Conservation (phyloP, 2,113 vertebrate species). For the Pluvianellus socialis region DNA sequence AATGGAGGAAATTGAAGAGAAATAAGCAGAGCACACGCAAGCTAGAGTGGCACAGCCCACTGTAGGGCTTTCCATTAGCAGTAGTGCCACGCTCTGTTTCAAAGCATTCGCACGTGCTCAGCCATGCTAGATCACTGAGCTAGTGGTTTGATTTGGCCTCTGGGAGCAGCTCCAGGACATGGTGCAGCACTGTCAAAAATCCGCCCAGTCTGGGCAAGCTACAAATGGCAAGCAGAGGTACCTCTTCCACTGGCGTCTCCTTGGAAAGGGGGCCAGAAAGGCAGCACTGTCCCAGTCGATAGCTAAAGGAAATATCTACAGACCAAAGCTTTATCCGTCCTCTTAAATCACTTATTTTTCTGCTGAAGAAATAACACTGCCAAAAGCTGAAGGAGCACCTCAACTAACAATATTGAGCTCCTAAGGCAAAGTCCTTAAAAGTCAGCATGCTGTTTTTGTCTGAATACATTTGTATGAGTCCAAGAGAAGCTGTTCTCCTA, state of each 20-base stretch:
- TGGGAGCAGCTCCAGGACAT: background rate
- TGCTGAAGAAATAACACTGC: background rate
- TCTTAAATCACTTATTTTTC: background rate
- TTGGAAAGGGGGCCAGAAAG: background rate
- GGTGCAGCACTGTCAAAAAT: background rate
- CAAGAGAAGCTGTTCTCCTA: background rate
- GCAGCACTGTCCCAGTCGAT: background rate
- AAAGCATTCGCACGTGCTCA: background rate
- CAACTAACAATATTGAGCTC: background rate
- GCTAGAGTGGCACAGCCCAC: background rate
- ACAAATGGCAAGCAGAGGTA: rapidly evolving
- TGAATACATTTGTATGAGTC: background rate
- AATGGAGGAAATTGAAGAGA: background rate
- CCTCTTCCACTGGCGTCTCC: background rate
- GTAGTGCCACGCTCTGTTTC: background rate
- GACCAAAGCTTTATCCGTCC: background rate
- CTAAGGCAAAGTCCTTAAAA: background rate
- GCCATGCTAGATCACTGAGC: rapidly evolving
- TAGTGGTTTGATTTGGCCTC: background rate
- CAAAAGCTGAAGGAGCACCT: background rate
- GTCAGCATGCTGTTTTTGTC: background rate
- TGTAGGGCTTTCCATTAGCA: background rate
- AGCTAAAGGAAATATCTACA: background rate
- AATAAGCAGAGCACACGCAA: background rate
- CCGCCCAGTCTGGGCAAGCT: background rate